These are phyloP conservation scores for Mesoclemmys tuberculata DNA, from an alignment of 2,113 vertebrate species.

Conservation along the genomic window DNA sequence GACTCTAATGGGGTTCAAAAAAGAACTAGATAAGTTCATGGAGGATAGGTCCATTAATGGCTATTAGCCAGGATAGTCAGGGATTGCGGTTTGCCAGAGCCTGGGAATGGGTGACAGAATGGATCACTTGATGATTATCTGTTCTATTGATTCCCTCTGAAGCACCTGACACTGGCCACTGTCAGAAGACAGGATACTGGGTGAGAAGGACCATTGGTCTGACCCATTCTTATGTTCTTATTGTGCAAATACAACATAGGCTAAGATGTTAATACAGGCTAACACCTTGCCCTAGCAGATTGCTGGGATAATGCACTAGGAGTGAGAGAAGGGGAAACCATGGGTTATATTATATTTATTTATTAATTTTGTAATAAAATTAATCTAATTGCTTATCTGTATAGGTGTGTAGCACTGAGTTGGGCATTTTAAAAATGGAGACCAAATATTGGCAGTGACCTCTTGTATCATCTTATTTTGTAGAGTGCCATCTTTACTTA, in stretches of 20 bases:
- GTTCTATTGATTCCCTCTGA: too few relatives aligned
- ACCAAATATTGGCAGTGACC: not conserved
- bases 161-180: too few relatives aligned
- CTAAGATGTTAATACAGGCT: not conserved
- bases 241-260: not conserved
- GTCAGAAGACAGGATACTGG: too few relatives aligned
- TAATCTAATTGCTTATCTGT: not conserved
- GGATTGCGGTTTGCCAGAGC: too few relatives aligned
- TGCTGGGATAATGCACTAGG: not conserved
- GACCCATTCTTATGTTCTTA: too few relatives aligned
- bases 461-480: not conserved
- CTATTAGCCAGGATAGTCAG: too few relatives aligned
- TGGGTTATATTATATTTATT: not conserved
- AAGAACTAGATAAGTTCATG: too few relatives aligned
- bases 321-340: not conserved
- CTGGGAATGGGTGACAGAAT: too few relatives aligned
- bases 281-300: not conserved
- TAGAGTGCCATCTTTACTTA: not conserved
- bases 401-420: not conserved
- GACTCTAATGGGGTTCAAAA: too few relatives aligned
- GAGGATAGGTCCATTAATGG: too few relatives aligned
- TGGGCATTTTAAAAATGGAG: not conserved
- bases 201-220: too few relatives aligned
- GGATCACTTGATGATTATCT: too few relatives aligned
- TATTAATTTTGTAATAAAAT: not conserved